phyloP scores from a whole-genome alignment of 2,797 vertebrate species.

The Sphenopsis melanotis region DNA sequence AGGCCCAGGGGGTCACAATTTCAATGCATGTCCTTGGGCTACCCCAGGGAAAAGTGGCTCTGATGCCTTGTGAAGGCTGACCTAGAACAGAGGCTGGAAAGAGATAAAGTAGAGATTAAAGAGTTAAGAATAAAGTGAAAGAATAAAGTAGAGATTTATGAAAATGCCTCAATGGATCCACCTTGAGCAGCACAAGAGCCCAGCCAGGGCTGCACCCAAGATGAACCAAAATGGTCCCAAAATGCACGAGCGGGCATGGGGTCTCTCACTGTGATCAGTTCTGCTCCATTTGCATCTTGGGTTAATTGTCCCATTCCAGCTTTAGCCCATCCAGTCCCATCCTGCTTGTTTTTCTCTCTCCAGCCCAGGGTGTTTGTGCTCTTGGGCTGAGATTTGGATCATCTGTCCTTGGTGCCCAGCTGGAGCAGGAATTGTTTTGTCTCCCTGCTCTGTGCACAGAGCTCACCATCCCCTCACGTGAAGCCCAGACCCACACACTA shows the following conservation, averaged over 20 bases:
- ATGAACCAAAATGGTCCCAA: background rate
- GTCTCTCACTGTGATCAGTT: rapidly evolving
- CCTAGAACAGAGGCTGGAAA: background rate
- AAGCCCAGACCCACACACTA: too few species aligned
- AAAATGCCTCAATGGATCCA: background rate
- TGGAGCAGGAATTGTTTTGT: background rate
- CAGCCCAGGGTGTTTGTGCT: too few species aligned
- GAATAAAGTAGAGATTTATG: too few species aligned
- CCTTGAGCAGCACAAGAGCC: background rate
- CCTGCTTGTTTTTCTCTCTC: too few species aligned
- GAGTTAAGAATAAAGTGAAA: too few species aligned
- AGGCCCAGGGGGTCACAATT: background rate
- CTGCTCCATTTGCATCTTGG: background rate
- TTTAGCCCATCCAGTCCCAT: background rate
- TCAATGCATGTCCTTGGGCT: background rate
- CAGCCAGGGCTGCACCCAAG: background rate
- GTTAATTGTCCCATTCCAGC: background rate
- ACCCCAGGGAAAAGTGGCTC: background rate
- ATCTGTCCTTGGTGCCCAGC: background rate
- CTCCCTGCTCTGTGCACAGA: background rate
- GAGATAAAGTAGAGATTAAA: background rate
- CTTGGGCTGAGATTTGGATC: too few species aligned
- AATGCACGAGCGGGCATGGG: rapidly evolving
- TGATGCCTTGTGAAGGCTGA: background rate
- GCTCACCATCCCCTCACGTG: background rate